Evolutionary conservation across 2,113 vertebrate species (phyloP).

Genomic region (Lates calcarifer): DNA sequence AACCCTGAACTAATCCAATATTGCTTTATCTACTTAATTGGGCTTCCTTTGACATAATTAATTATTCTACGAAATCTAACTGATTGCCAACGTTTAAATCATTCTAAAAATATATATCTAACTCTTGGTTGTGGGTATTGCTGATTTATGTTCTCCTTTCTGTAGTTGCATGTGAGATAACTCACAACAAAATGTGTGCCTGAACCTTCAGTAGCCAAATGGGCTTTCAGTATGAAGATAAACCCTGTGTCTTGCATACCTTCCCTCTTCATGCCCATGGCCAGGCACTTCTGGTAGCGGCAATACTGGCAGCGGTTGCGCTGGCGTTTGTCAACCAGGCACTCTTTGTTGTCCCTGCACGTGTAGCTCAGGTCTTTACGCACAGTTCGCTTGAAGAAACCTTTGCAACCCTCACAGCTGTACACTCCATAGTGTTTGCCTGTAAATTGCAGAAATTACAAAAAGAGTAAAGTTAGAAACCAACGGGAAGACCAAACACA

Average conservation of each 20-base stretch:
- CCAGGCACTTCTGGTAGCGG: constrained; percentile 99
- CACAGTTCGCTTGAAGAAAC: constrained; percentile 97
- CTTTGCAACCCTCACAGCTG: constrained; percentile 98
- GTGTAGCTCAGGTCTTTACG: constrained; percentile 97
- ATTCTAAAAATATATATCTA: neutral
- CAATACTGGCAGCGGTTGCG: constrained; percentile 99
- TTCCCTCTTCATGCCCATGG: constrained; percentile 98
- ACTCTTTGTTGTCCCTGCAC: constrained; percentile 96
- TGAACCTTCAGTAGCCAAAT: constrained; percentile 26
- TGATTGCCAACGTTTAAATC: constrained; percentile 20
- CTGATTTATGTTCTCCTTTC: constrained; percentile 7
- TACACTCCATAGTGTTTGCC: constrained; percentile 98
- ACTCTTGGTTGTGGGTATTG: constrained; percentile 9
- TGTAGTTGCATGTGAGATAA: constrained; percentile 25
- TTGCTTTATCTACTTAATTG: constrained; percentile 18
- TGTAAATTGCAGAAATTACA: constrained; percentile 60
- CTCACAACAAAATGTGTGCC: constrained; percentile 22
- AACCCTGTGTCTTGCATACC: constrained; percentile 81
- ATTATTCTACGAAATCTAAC: constrained; percentile 4
- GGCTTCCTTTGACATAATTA: neutral
- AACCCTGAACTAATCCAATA: constrained; percentile 30
- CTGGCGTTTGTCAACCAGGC: constrained; percentile 96
- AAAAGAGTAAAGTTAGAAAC: neutral
- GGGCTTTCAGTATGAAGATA: constrained; percentile 13
- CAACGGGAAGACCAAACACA: neutral